Conservation (phyloP, 2,888 invertebrate genomes). For the Lasiommata megera region DNA sequence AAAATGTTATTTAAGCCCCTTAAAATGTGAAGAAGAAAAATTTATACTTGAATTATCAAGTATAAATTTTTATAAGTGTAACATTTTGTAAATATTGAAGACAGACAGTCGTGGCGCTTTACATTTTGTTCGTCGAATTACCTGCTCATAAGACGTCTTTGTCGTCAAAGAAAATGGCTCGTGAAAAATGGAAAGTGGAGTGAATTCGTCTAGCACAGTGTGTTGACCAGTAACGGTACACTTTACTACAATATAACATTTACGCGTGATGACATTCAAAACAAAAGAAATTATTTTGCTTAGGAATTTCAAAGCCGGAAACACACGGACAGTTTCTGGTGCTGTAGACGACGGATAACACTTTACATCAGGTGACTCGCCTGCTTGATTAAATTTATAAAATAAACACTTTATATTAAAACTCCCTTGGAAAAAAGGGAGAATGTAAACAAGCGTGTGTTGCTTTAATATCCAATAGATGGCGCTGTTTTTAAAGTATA, state of each 20-base stretch:
- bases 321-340: too few species aligned
- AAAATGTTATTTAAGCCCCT: neutral
- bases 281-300: constrained; percentile 43
- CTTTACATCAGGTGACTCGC: too few species aligned
- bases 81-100: constrained; percentile 55
- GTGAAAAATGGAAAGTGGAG: constrained; percentile 79
- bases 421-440: too few species aligned
- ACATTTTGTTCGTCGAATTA: constrained; percentile 67
- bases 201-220: constrained; percentile 71
- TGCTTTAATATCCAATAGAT: too few species aligned
- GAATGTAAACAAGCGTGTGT: too few species aligned
- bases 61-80: too few species aligned
- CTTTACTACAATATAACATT: constrained; percentile 51
- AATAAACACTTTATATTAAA: too few species aligned
- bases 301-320: too few species aligned
- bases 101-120: constrained; percentile 51
- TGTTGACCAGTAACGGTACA: constrained; percentile 61
- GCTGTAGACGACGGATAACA: too few species aligned
- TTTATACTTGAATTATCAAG: too few species aligned
- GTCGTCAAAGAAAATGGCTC: constrained; percentile 62
- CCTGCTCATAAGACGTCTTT: constrained; percentile 57
- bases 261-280: constrained; percentile 53
- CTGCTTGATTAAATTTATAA: too few species aligned
- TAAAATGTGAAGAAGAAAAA: neutral
- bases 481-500: too few species aligned